Evolutionary conservation across 2,888 invertebrate genomes (phyloP).

Genomic region (Tuta absoluta): DNA sequence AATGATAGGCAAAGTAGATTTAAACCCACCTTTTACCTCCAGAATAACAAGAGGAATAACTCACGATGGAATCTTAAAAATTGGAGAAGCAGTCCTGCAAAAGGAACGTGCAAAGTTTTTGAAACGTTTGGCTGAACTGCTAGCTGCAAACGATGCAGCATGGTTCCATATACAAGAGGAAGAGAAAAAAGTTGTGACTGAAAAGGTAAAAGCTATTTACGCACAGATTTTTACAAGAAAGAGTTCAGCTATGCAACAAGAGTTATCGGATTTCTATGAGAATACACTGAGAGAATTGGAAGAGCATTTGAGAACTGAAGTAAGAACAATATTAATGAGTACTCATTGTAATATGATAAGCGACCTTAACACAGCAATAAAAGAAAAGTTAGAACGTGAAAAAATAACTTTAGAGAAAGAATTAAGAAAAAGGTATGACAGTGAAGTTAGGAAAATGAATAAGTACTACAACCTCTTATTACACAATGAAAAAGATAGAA

Average conservation of each 20-base stretch:
- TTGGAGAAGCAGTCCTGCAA: constrained; percentile 59
- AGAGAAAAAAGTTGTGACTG: constrained; percentile 51
- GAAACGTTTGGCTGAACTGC: constrained; percentile 43
- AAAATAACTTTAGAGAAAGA: constrained; percentile 47
- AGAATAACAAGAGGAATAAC: constrained; percentile 69
- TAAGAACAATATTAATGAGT: constrained; percentile 49
- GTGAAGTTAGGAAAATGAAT: constrained; percentile 59
- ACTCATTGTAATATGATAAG: constrained; percentile 56
- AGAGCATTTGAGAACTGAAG: constrained; percentile 55
- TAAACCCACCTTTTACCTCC: constrained; percentile 71
- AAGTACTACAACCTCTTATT: constrained; percentile 64
- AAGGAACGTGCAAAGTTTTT: constrained; percentile 53
- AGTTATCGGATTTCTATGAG: constrained; percentile 63
- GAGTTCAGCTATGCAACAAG: constrained; percentile 57
- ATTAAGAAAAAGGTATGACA: constrained; percentile 50
- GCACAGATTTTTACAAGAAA: constrained; percentile 55
- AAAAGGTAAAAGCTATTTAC: constrained; percentile 55
- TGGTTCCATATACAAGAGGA: constrained; percentile 61
- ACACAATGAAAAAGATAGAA: constrained; percentile 55
- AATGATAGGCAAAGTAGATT: constrained; percentile 60
- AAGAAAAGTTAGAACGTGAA: constrained; percentile 56
- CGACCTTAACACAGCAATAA: constrained; percentile 60
- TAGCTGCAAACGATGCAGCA: constrained; percentile 61
- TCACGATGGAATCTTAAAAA: constrained; percentile 67
- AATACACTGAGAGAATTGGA: constrained; percentile 63